Base-by-base conservation (phyloP, 2,113 vertebrate genomes). In the Petromus typicus region DNA sequence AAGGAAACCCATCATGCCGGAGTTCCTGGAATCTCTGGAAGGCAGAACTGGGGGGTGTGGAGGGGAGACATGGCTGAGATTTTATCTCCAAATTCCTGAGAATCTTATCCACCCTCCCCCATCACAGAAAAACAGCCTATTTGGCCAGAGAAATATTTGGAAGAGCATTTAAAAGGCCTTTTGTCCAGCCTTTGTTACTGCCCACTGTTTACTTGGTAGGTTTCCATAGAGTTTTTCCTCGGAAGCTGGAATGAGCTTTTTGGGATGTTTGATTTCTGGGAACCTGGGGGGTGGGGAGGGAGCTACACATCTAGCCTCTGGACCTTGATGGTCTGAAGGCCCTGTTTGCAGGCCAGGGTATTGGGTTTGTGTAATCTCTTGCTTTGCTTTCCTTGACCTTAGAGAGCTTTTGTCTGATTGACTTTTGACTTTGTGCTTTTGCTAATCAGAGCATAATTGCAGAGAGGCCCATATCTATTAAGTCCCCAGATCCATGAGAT, bases 11-110 rank as follows among this genome's bases (percentile, higher is more conserved):
- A 5, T 48, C 27, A 25, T 17, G 37, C 92, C 34, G 22, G 37
- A 45, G 3, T 96, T 94, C 95, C 81, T 0, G 69, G 93, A 94
- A 96, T 78, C 57, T 92, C 86, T 76, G 30, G 45, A 71, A 23
- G 48, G 13, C 30, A 4, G 23, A 43, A 30, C 17, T 32, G 67
- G 34, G 18, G 18, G 16, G 9, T 1, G n/a, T 22, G 48, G 22
- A 9, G 23, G 32, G 5, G 8, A 27, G 67, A 13, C 37, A 11
- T 0, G 5, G 63, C 64, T 57, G 45, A 64, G 73, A 78, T 90
- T 64, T 91, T 93, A 94, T 96, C 93, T 95, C 32, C 0, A 1
- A 43, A 45, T 96, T 96, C 93, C 86, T 86, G 10, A 93, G 93
- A 91, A 37, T 48, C 10, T 25, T 22, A 17, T 51, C 37, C 37